Base-by-base conservation (phyloP, 2,113 vertebrate species). In the Barnardius zonarius region DNA sequence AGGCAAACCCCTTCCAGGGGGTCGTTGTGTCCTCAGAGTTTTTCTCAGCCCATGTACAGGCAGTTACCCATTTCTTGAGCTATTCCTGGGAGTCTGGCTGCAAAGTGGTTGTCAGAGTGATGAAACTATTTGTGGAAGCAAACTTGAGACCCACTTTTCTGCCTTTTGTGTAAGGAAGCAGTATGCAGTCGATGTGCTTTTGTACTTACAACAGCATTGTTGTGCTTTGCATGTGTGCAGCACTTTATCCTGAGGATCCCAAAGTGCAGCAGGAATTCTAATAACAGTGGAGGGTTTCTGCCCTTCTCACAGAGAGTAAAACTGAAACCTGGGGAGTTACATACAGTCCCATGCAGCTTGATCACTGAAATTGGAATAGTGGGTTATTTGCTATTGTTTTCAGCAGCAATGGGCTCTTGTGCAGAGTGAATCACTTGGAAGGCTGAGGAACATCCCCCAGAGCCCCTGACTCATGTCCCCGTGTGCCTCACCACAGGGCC, bases 41-140 rank as follows among this genome's bases (percentile, higher is more conserved):
- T 48, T 49, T 73, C 49, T 80, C 3, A 4, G 6, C 30, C n/a
- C 31, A 6, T 0, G 0, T 33, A 17, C 7, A 5, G 67, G 52
- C 86, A 48, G 41, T 74, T 43, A 28, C n/a, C 37, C 16, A 25
- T 15, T 73, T 77, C 17, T 28, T 25, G 35, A 59, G 46, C 59
- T 66, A 8, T 55, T 69, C 30, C n/a, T 67, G 64, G 63, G 63
- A 49, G 11, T 23, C 75, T 88, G 55, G 30, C 82, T 24, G 10
- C 62, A 68, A n/a, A 68, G 30, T 8, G 7, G 10, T 51, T 78
- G 41, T 44, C n/a, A 39, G 10, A 67, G 8, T 37, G 48, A 54
- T 70, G 10, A 27, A 83, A 88, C 7, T 25, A 22, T 49, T 88
- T 25, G 59, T 59, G 64, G 39, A 83, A 59, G 20, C 76, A 90